A percentile compares a stretch with the other conserved stretches of the same genome.
Conservation (phyloP, 2,797 vertebrate genomes). For the Oreochromis grahami region DNA sequence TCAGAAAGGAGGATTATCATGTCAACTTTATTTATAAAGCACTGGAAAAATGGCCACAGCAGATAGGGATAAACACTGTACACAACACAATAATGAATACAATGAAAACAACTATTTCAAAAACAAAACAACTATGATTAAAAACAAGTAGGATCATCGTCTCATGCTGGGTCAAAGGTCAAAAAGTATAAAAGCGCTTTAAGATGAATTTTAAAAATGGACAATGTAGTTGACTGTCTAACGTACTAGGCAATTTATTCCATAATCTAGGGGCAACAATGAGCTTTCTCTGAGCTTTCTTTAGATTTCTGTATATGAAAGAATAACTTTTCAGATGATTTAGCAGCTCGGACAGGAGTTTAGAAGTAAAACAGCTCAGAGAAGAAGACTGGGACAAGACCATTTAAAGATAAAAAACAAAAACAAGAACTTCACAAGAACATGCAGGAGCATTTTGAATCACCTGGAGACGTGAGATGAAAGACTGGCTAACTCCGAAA, state of each 20-base stretch:
- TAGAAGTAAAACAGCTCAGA: neutral
- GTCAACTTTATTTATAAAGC: neutral
- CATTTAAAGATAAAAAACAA: neutral
- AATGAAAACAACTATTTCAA: neutral
- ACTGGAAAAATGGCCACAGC: neutral
- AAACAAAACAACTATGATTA: accelerated
- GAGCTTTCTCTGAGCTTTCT: neutral
- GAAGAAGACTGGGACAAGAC: neutral
- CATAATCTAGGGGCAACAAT: neutral
- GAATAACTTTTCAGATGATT: neutral
- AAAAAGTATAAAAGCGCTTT: neutral
- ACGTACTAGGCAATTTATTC: neutral
- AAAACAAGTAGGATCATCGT: neutral
- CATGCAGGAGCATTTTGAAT: neutral
- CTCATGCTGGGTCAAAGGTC: neutral
- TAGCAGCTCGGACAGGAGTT: neutral
- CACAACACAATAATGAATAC: neutral
- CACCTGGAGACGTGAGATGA: neutral
- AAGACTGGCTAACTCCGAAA: neutral
- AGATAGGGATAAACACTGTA: neutral
- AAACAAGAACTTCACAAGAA: neutral
- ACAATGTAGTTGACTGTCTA: neutral
- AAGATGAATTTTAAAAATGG: neutral
- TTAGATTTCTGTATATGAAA: neutral
- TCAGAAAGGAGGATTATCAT: neutral